A percentile compares a stretch with the other conserved stretches of the same genome.
Evolutionary conservation across 2,888 invertebrate species (phyloP).

Genomic region (Meteorus colon): DNA sequence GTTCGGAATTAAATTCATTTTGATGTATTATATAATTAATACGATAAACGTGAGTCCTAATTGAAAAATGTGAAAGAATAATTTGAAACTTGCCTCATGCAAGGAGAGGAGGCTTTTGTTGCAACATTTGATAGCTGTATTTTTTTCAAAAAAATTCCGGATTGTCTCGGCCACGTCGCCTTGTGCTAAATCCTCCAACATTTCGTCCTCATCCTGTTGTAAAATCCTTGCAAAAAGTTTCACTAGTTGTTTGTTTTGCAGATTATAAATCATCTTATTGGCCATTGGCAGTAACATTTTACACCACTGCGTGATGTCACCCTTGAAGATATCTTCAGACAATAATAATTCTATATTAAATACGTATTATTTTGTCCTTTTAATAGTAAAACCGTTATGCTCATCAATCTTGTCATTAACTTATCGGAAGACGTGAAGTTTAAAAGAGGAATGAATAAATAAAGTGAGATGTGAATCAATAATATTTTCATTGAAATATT

Average conservation of each 20-base stretch:
- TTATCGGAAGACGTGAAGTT: not conserved
- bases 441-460: not conserved
- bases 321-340: slow-evolving; percentile 79
- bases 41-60: no score
- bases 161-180: slow-evolving; percentile 94
- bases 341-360: slow-evolving; percentile 4
- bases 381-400: not conserved
- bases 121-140: slow-evolving; percentile 77
- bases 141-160: slow-evolving; percentile 83
- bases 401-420: slow-evolving; percentile 8
- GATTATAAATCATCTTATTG: slow-evolving; percentile 89
- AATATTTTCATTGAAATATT: slow-evolving; percentile 34
- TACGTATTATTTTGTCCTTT: not conserved
- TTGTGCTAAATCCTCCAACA: slow-evolving; percentile 90
- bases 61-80: no score
- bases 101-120: slow-evolving; percentile 82
- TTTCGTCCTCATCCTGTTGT: slow-evolving; percentile 81
- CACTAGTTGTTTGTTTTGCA: slow-evolving; percentile 92
- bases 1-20: no score
- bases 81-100: slow-evolving; percentile 74
- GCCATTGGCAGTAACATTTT: slow-evolving; percentile 88
- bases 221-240: slow-evolving; percentile 92
- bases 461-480: not conserved
- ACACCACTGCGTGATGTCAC: slow-evolving; percentile 87
- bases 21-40: no score